Base-by-base conservation (phyloP, 2,888 invertebrate genomes). In the Drosophila multiciliata region DNA sequence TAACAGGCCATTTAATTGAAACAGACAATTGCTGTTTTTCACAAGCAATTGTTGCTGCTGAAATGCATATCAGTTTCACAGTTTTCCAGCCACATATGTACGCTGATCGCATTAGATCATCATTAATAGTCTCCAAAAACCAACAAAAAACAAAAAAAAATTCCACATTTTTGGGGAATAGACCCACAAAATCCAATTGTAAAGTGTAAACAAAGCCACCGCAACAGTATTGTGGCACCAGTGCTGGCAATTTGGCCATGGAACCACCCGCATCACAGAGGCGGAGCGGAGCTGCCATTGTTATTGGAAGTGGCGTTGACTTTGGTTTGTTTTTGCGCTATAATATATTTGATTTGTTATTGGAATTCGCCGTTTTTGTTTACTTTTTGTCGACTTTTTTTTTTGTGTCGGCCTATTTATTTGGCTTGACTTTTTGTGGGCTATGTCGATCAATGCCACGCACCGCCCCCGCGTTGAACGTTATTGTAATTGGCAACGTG, bases 301-400 rank as follows among this genome's bases (percentile, higher is more conserved):
- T 86, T 86, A 84, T 84, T 88, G 88, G 74, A 75, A 83, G 72
- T 76, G 87, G 68, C 87, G 78, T 87, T 83, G 79, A 82, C 85
- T 89, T 89, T 80, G 81, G 83, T 89, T 87, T 85, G 83, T 89
- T 89, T 89, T 85, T 88, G 71, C 73, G 86, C 85, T 78, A 85
- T 89, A 89, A 87, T 89, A 87, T 87, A 89, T 89, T 88, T 87
- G 89, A 87, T 89, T 89, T 87, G 85, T 87, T 87, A 87, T 62
- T 82, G 77, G 75, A 65, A 80, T 78, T 80, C 70, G 65, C 36
- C 67, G 54, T 67, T 82, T 73, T 77, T 74, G 57, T 72, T 61
- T 40, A 48, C 57, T 50, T 67, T 69, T 45, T 64, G 48, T 49
- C 49, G 35, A 55, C 23, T n/a, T 11, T 26, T 45, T 38, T 63